These are phyloP conservation scores for Sceloporus undulatus DNA, from an alignment of 2,113 vertebrate genomes.

Conservation along the genomic window DNA sequence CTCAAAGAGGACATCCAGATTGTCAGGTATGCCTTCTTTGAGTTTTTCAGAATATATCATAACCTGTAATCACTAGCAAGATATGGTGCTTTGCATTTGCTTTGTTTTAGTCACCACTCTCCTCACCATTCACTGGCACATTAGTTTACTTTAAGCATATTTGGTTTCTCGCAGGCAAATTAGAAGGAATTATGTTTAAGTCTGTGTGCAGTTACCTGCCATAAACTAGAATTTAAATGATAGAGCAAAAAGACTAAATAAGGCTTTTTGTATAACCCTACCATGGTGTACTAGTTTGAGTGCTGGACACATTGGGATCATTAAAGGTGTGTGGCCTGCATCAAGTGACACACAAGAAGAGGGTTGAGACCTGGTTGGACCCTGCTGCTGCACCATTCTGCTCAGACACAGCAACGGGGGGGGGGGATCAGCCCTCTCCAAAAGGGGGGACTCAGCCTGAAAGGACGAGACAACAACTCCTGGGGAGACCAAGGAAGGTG, in stretches of 20 bases:
- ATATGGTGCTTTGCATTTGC: not conserved
- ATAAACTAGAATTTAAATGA: not conserved
- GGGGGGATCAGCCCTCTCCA: no score
- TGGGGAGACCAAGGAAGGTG: no score
- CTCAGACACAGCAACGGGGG: no score
- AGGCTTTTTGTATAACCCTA: not conserved
- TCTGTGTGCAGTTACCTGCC: not conserved
- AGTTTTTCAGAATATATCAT: not conserved
- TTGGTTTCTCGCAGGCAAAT: not conserved
- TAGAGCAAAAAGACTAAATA: not conserved
- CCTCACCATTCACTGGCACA: not conserved
- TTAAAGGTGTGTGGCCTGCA: no score
- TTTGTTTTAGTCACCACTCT: not conserved
- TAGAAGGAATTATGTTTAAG: not conserved
- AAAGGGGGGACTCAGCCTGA: no score
- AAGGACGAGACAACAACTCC: no score
- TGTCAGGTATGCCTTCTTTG: slow-evolving; percentile 79
- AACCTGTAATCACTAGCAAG: not conserved
- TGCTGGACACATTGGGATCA: no score
- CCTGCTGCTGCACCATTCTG: no score
- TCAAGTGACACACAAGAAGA: no score
- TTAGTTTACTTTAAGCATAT: rapidly evolving
- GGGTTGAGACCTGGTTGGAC: no score
- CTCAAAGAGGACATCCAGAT: slow-evolving; percentile 41
- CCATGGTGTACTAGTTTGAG: no score